Evolutionary conservation across 1,140 invertebrate genomes (phyloP).

Genomic region (Leptestheria dahalacensis): DNA sequence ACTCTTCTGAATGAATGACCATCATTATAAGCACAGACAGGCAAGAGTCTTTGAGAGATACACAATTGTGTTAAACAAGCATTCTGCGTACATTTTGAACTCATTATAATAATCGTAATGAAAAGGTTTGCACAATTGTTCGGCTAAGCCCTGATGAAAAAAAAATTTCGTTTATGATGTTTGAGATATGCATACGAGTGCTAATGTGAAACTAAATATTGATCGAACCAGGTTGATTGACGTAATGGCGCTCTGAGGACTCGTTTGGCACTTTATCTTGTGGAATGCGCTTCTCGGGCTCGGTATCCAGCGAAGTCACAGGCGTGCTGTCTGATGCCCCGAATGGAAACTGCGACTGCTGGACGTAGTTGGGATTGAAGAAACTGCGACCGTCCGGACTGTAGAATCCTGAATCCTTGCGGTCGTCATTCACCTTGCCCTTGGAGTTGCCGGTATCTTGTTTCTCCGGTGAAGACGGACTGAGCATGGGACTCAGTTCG

Average conservation of each 20-base stretch:
- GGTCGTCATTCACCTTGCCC: background rate
- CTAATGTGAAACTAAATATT: too few species aligned
- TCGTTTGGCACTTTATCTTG: background rate
- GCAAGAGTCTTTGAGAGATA: too few species aligned
- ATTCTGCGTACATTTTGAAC: too few species aligned
- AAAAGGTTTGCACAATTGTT: too few species aligned
- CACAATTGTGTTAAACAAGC: too few species aligned
- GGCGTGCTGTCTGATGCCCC: background rate
- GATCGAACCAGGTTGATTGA: background rate
- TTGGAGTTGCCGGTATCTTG: background rate
- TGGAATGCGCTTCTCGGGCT: background rate
- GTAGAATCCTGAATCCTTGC: slow-evolving; percentile 4
- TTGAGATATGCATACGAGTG: too few species aligned
- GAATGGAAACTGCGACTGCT: background rate
- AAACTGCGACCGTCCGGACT: background rate
- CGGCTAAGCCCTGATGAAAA: too few species aligned
- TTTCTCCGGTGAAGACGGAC: background rate
- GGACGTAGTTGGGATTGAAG: slow-evolving; percentile 11
- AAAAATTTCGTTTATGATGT: too few species aligned
- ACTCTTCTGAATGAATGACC: too few species aligned
- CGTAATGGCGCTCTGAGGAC: background rate
- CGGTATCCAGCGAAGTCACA: background rate
- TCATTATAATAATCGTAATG: too few species aligned
- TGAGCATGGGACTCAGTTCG: slow-evolving; percentile 5
- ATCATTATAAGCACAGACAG: too few species aligned